These are phyloP conservation scores for Upupa epops DNA, from an alignment of 2,113 vertebrate genomes.

Conservation along the genomic window DNA sequence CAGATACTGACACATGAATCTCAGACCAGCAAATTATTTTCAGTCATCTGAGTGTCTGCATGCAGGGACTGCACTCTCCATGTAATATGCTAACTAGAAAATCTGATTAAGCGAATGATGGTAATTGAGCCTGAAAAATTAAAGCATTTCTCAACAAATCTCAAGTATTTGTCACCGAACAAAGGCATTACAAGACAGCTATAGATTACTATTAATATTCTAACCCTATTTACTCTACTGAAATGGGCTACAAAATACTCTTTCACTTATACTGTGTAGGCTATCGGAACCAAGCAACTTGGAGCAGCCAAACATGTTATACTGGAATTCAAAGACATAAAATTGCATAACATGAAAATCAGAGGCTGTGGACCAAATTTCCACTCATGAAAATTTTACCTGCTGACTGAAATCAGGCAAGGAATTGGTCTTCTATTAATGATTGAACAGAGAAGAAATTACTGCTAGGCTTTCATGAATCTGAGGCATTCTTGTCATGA, in stretches of 20 bases:
- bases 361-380: neutral
- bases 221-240: neutral
- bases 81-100: conserved; percentile 1
- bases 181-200: neutral
- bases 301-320: neutral
- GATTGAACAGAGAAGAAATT: neutral
- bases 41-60: neutral
- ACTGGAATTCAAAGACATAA: neutral
- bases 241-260: neutral
- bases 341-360: neutral
- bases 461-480: neutral
- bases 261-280: neutral
- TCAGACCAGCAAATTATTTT: conserved; percentile 43
- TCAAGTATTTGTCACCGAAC: neutral
- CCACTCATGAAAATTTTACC: neutral
- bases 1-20: conserved; percentile 30
- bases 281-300: neutral
- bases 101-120: neutral
- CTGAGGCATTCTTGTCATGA: neutral
- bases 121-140: neutral
- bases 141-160: neutral
- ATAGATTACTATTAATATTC: neutral
- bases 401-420: neutral
- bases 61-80: neutral
- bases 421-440: neutral